Evolutionary conservation across 2,888 invertebrate genomes (phyloP).

Genomic region (Oxycera nigricornis): DNA sequence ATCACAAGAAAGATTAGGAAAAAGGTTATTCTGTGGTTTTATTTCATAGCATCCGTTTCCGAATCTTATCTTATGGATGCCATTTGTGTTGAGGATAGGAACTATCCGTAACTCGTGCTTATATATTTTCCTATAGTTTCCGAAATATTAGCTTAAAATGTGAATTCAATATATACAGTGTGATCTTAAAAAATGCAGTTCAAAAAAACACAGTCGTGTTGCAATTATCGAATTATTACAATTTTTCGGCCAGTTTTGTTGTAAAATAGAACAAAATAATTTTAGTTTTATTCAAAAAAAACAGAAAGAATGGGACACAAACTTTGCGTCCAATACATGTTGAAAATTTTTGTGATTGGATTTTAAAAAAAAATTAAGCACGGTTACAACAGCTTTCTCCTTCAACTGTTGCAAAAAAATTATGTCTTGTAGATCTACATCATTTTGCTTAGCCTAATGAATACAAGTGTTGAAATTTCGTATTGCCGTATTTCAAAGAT

Average conservation of each 20-base stretch:
- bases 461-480: not conserved
- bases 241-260: not conserved
- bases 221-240: not conserved
- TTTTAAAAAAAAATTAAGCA: not conserved
- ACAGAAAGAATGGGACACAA: not conserved
- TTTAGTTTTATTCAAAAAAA: not conserved
- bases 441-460: not conserved
- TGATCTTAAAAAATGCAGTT: not conserved
- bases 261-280: not conserved
- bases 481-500: not conserved
- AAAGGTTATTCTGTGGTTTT: too few species aligned
- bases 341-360: not conserved
- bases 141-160: too few species aligned
- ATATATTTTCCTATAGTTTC: too few species aligned
- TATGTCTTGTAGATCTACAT: not conserved
- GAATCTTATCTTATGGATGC: too few species aligned
- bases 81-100: too few species aligned
- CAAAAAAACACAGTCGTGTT: not conserved
- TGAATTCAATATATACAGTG: too few species aligned
- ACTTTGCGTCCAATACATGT: not conserved
- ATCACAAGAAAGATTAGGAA: too few species aligned
- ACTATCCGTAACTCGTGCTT: too few species aligned
- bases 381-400: not conserved
- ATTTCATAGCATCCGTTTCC: too few species aligned
- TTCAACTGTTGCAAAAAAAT: not conserved